A percentile compares a stretch with the other conserved stretches of the same genome.
Evolutionary conservation across 2,113 vertebrate species (phyloP).

Genomic region (Neotragus pygmaeus): DNA sequence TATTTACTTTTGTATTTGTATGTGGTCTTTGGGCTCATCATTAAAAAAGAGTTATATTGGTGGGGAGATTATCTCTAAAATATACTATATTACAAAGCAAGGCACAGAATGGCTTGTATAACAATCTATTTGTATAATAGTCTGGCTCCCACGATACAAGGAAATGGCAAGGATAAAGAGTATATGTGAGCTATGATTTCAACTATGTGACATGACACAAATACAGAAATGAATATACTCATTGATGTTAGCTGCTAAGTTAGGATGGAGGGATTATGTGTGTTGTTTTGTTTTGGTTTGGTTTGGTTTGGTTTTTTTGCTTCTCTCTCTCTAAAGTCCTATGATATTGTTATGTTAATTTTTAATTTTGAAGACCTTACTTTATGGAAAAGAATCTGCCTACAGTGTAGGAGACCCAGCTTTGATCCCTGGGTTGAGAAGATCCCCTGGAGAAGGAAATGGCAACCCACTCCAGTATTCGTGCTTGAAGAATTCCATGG

Average conservation of each 20-base stretch:
- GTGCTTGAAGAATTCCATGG: not conserved
- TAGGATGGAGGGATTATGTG: not conserved
- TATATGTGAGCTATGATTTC: not conserved
- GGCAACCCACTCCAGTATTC: not conserved
- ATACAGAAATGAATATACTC: not conserved
- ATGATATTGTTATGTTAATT: not conserved
- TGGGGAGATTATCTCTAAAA: not conserved
- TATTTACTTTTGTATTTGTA: not conserved
- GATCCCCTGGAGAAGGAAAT: not conserved
- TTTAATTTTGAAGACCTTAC: not conserved
- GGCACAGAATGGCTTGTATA: not conserved
- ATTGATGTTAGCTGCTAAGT: not conserved
- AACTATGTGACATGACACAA: not conserved
- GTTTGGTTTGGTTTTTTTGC: too few species aligned
- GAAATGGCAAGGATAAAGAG: not conserved
- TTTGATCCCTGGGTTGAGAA: not conserved
- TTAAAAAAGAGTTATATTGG: not conserved
- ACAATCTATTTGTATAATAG: not conserved
- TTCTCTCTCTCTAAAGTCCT: not conserved
- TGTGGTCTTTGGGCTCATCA: not conserved
- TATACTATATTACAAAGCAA: not conserved
- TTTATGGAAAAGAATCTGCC: not conserved
- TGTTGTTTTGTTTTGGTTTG: not conserved
- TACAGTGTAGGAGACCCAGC: not conserved
- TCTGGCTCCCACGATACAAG: not conserved